A percentile compares a stretch with the other conserved stretches of the same genome.
These are phyloP conservation scores for Lasius platythorax DNA, from an alignment of 2,888 invertebrate species.

Conservation along the genomic window DNA sequence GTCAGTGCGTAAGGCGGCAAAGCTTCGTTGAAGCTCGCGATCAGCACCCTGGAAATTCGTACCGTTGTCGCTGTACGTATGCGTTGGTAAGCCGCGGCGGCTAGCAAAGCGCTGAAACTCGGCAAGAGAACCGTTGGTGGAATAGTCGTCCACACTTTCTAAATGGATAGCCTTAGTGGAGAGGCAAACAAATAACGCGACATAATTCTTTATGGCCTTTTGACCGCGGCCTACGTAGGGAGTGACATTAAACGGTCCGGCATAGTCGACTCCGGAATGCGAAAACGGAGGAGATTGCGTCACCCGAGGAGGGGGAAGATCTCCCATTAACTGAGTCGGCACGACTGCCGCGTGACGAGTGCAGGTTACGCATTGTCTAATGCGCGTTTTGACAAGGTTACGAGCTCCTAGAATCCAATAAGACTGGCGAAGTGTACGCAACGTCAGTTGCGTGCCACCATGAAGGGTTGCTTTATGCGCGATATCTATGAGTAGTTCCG, in stretches of 20 bases:
- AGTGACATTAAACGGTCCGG: neutral
- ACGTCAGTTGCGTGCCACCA: neutral
- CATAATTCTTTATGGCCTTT: neutral
- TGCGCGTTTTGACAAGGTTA: neutral
- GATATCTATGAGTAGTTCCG: neutral
- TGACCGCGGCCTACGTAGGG: neutral
- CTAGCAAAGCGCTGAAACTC: neutral
- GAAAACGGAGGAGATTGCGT: neutral
- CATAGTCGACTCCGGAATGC: neutral
- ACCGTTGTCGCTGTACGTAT: neutral
- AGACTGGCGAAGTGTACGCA: neutral
- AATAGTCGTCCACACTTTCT: neutral
- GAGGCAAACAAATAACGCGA: neutral
- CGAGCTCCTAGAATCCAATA: neutral
- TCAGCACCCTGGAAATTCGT: too few species aligned
- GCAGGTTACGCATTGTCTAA: neutral
- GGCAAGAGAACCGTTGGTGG: neutral
- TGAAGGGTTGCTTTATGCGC: neutral
- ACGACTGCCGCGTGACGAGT: neutral
- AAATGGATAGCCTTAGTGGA: neutral
- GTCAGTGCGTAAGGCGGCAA: too few species aligned
- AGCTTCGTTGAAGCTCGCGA: too few species aligned
- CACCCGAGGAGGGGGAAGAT: neutral
- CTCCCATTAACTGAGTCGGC: neutral
- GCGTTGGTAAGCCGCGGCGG: neutral